Percentiles rank a stretch among this genome's conserved stretches.
phyloP scores from a whole-genome alignment of 2,797 vertebrate genomes.

The Muscicapa striata region DNA sequence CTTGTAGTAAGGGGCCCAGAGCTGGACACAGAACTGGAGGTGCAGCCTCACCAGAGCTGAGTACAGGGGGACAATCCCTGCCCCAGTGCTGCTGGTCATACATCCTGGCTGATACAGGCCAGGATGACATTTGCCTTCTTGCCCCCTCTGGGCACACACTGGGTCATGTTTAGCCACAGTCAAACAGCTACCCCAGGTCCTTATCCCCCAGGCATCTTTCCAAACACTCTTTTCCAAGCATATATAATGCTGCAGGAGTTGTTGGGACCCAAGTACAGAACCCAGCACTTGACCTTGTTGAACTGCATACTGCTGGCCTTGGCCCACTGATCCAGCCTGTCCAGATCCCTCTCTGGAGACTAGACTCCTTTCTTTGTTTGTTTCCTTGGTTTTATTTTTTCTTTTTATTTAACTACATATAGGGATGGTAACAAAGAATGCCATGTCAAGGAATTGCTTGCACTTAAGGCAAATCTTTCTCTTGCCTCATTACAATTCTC shows the following conservation, averaged over 20 bases:
- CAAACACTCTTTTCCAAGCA: neutral
- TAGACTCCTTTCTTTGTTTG: neutral
- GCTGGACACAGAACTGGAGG: neutral
- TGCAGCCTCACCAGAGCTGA: fast-evolving
- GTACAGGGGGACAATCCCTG: neutral
- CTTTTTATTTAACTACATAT: neutral
- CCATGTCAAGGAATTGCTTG: neutral
- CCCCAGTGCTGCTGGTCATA: neutral
- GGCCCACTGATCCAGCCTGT: neutral
- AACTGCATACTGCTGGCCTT: neutral
- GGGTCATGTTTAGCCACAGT: neutral
- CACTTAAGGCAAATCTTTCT: neutral
- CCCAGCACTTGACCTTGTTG: neutral
- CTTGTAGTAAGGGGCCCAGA: neutral
- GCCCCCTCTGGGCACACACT: too few species aligned
- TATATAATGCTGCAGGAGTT: neutral
- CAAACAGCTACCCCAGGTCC: fast-evolving
- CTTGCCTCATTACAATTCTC: neutral
- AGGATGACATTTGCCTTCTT: neutral
- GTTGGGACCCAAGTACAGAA: neutral
- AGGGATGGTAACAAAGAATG: neutral
- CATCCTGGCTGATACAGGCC: neutral
- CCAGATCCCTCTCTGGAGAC: neutral
- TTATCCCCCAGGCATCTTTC: neutral
- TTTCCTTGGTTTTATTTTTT: neutral